These are phyloP conservation scores for Cantharis nigra DNA, from an alignment of 2,888 invertebrate species.

Conservation along the genomic window DNA sequence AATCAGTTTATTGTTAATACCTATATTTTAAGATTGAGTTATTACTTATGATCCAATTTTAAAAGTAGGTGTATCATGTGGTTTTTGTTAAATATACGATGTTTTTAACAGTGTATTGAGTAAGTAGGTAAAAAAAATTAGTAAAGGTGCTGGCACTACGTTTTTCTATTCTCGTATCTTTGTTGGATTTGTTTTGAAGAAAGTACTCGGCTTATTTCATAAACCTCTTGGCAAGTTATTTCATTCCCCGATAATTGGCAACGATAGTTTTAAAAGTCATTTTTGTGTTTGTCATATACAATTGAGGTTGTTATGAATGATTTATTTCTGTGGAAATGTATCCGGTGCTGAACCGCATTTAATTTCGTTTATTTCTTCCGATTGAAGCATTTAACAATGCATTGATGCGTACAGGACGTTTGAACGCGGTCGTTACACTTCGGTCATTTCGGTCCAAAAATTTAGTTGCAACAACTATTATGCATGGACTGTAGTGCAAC, in stretches of 20 bases:
- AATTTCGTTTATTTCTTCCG: not conserved
- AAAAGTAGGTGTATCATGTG: not conserved
- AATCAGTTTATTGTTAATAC: not conserved
- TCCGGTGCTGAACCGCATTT: not conserved
- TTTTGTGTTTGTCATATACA: not conserved
- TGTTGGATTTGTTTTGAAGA: not conserved
- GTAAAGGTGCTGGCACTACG: not conserved
- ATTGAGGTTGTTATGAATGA: not conserved
- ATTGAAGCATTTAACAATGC: not conserved
- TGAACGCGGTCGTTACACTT: not conserved
- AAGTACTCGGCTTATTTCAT: slow-evolving; percentile 11
- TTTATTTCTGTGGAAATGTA: not conserved
- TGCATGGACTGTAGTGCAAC: too few relatives aligned
- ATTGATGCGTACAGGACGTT: not conserved
- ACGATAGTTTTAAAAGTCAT: slow-evolving; percentile 4
- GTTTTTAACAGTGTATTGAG: not conserved
- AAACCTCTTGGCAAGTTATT: slow-evolving; percentile 18
- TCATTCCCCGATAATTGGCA: slow-evolving; percentile 14
- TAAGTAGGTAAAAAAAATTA: not conserved
- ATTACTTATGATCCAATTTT: not conserved
- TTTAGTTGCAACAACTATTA: too few relatives aligned
- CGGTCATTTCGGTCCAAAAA: not conserved
- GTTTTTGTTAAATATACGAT: not conserved
- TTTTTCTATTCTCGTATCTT: slow-evolving; percentile 3
- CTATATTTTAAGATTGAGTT: not conserved